Evolutionary conservation across 2,888 invertebrate species (phyloP).

Genomic region (Troides aeacus): DNA sequence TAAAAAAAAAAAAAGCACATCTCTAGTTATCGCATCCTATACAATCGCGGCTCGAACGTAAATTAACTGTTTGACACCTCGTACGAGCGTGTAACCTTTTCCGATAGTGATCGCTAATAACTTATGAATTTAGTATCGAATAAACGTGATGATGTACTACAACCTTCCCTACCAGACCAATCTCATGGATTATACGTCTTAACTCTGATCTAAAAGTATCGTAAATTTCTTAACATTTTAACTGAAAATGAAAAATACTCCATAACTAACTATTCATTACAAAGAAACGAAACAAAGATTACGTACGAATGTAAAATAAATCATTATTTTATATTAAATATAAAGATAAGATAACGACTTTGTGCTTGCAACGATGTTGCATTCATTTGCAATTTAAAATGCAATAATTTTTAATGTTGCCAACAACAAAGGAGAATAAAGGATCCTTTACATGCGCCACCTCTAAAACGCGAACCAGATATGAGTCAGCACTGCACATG

Average conservation of each 20-base stretch:
- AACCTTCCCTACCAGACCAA: too few relatives aligned
- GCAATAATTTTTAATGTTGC: background rate
- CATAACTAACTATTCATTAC: too few relatives aligned
- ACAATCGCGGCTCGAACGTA: slow-evolving; percentile 42
- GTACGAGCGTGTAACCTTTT: slow-evolving; percentile 31
- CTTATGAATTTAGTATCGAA: slow-evolving; percentile 32
- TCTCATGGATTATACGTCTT: too few relatives aligned
- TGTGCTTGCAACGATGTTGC: too few relatives aligned
- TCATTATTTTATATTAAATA: too few relatives aligned
- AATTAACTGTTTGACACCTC: slow-evolving; percentile 45
- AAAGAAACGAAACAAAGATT: too few relatives aligned
- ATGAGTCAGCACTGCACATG: slow-evolving; percentile 21
- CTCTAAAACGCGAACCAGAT: slow-evolving; percentile 8
- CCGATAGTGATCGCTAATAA: slow-evolving; percentile 30
- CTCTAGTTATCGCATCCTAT: slow-evolving; percentile 43
- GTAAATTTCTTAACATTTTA: too few relatives aligned
- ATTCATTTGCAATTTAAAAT: too few relatives aligned
- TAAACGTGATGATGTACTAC: background rate
- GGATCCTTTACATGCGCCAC: slow-evolving; percentile 11
- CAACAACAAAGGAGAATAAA: slow-evolving; percentile 7
- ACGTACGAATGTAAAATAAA: too few relatives aligned
- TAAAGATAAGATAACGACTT: too few relatives aligned
- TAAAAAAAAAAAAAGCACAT: slow-evolving; percentile 23
- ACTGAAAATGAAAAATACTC: too few relatives aligned
- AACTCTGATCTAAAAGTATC: too few relatives aligned